Percentiles rank a stretch among this genome's conserved stretches.
These are phyloP conservation scores for Odontamblyopus lacepedii DNA, from an alignment of 2,797 vertebrate genomes.

Conservation along the genomic window DNA sequence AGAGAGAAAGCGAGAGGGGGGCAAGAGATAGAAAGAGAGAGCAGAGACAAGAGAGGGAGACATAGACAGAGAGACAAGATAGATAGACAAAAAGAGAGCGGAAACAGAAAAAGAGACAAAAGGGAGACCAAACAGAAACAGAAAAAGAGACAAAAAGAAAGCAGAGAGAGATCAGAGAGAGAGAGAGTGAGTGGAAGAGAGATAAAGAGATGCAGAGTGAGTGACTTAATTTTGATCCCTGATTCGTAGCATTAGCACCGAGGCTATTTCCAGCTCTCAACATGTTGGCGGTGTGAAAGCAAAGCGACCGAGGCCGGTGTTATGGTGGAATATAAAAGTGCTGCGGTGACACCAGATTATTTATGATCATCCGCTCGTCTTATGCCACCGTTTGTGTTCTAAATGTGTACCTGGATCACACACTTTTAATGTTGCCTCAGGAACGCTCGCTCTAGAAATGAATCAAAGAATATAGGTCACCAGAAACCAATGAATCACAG, in stretches of 20 bases:
- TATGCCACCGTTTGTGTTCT: not conserved
- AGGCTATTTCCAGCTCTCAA: constrained; percentile 16
- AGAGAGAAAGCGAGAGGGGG: too few species aligned
- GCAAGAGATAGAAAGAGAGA: too few species aligned
- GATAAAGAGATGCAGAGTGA: not conserved
- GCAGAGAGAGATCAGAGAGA: not conserved
- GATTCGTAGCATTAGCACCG: constrained; percentile 15
- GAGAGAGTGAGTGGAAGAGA: constrained; percentile 4
- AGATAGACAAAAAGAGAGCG: not conserved
- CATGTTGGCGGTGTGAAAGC: constrained; percentile 15
- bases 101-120: not conserved
- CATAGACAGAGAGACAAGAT: not conserved
- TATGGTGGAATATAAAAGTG: not conserved
- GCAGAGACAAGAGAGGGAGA: too few species aligned
- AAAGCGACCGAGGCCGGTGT: constrained; percentile 37
- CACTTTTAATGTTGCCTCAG: not conserved
- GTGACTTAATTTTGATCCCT: constrained; percentile 21
- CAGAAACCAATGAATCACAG: not conserved
- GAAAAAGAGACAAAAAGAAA: not conserved
- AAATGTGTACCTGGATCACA: not conserved
- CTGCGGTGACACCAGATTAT: not conserved
- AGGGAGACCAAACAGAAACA: not conserved
- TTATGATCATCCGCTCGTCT: not conserved
- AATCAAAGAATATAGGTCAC: not conserved
- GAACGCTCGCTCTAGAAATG: not conserved